Evolutionary conservation across 2,797 vertebrate species (phyloP), one percentile per base, ranked within the genome.

Genomic region (Tarsius wallacei): DNA sequence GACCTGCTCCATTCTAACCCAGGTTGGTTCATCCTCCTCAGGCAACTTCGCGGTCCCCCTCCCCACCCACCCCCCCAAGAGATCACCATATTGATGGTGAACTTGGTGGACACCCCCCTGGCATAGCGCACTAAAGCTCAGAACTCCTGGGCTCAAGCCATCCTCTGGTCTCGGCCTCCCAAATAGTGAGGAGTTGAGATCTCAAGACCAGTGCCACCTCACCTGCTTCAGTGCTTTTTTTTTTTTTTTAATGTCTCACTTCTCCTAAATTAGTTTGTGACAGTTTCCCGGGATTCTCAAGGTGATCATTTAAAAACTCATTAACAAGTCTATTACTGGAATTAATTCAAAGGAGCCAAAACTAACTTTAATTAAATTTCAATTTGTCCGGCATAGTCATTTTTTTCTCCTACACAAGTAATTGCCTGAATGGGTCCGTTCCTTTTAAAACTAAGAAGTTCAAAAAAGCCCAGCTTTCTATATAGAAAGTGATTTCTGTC

Each of bases 221-320:
- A 68, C 16, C 12, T 70, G 17, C 66, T 22, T n/a, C 17, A 70
- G 33, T 22, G 17, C 16, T 19, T 70, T 70, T 70, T 68, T 68
- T 77, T 63, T 76, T 36, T 61, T 63, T 6, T 49, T 74, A 97
- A 87, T 94, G 89, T 97, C n/a, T 94, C 94, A 93, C 90, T 97
- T 98, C 59, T 94, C 83, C 96, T 97, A 98, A 98, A 98, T 98
- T 97, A 97, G 94, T 96, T 98, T 90, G 95, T 98, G 98, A 98
- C 97, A 98, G 91, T 98, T 98, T 86, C 94, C 90, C 5, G 57
- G 64, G 78, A 94, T 97, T 98, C 97, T 97, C 94, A 97, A 98
- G 90, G 97, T 98, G 98, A 98, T 98, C 98, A 98, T 97, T 98
- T 98, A 98, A 98, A 97, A 98, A 97, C 80, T 97, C 97, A 98